Evolutionary conservation across 2,113 vertebrate genomes (phyloP), one percentile per base, ranked within the genome.

Genomic region (Pterophyllum scalare): DNA sequence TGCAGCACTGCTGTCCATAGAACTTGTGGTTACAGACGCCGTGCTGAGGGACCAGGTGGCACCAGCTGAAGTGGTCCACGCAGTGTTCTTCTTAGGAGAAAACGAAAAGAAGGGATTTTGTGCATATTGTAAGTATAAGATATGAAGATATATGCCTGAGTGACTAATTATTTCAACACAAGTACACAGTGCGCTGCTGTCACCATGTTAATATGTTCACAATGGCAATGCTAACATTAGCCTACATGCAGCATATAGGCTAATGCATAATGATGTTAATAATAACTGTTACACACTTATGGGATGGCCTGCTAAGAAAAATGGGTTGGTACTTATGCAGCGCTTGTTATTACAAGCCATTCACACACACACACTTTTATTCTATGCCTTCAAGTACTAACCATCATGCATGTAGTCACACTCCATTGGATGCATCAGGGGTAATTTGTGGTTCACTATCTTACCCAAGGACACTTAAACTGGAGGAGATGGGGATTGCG

Each of bases 1-100:
- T 97, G 93, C 98, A 99, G 54, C 98, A 99, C 80, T 99, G 97
- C 75, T 98, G 97, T 75, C 98, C 98, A 0, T 99, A 99, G 92
- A 99, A 99, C 84, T 97, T 98, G 96, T 99, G 98, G 93, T 97
- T 97, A 80, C 98, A 99, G 82, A 99, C 96, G 0, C 97, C 97
- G 0, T 99, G 98, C 84, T 98, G 98, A 35, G 97, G 98, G 31
- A 99, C 98, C 85, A 99, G 92, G 89, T 96, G 97, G 87, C 98
- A 99, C 98, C 98, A 99, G 83, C 92, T 95, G 93, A 98, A 99
- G 84, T 94, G 96, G 88, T 99, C 98, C 12, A 97, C 67, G 49
- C 98, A 99, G 59, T 95, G 95, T 61, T 97, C 97, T 77, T 95
- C 97, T 98, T 92, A 17, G 65, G 22, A 46, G 31, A 49, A 28